Percentiles rank a stretch among this genome's conserved stretches.
These are phyloP conservation scores for Mycteria americana DNA, from an alignment of 2,797 vertebrate species.

Conservation along the genomic window DNA sequence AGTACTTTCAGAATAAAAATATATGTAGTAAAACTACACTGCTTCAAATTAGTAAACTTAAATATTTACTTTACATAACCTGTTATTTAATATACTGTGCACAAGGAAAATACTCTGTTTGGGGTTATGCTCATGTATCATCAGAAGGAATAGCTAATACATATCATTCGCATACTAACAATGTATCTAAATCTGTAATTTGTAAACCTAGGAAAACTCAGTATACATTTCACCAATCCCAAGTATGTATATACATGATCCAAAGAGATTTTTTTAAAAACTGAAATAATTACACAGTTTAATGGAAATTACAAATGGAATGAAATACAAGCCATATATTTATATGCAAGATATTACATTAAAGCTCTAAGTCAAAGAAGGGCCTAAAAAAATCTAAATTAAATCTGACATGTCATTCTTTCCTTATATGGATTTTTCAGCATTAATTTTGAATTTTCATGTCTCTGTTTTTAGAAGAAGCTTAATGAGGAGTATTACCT, in stretches of 20 bases:
- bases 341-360: background rate
- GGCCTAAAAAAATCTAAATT: background rate
- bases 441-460: slow-evolving; percentile 18
- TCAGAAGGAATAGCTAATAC: background rate
- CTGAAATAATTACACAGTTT: background rate
- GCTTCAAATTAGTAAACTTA: background rate
- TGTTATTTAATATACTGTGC: background rate
- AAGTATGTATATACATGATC: background rate
- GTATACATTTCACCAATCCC: background rate
- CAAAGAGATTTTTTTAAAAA: background rate
- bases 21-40: background rate
- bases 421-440: background rate
- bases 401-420: background rate
- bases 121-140: background rate
- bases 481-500: background rate
- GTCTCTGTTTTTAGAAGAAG: background rate
- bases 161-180: background rate
- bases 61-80: background rate
- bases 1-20: background rate
- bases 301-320: background rate
- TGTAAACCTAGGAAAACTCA: background rate
- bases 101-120: background rate
- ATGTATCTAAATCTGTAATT: background rate
- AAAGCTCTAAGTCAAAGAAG: background rate
- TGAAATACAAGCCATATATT: background rate